phyloP scores from a whole-genome alignment of 2,888 invertebrate species.

The Tenthredo distinguenda region DNA sequence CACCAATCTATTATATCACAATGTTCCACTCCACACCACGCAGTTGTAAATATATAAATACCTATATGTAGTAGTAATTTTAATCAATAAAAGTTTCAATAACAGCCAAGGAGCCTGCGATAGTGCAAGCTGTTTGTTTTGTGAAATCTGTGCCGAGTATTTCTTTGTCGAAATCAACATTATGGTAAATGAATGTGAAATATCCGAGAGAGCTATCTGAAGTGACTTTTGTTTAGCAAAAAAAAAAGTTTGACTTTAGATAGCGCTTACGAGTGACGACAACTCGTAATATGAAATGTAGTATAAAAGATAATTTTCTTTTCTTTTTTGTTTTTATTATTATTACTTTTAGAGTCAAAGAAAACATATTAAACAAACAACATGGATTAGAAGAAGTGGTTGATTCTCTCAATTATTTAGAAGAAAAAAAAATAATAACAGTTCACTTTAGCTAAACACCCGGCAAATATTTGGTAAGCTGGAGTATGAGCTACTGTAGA shows the following conservation, averaged over 20 bases:
- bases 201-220: conserved; percentile 51
- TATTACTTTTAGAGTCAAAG: not conserved
- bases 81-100: conserved; percentile 71
- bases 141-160: conserved; percentile 70
- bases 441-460: conserved; percentile 48
- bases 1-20: conserved; percentile 79
- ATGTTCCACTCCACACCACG: conserved; percentile 78
- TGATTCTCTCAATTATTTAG: conserved; percentile 29
- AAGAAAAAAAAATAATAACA: conserved; percentile 20
- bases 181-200: conserved; percentile 40
- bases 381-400: conserved; percentile 46
- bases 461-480: conserved; percentile 55
- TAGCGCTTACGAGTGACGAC: conserved; percentile 14
- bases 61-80: conserved; percentile 70
- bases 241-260: conserved; percentile 34
- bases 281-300: conserved; percentile 36
- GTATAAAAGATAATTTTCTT: conserved; percentile 19
- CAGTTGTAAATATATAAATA: conserved; percentile 78
- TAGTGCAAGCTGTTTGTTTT: conserved; percentile 46
- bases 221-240: conserved; percentile 7
- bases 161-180: conserved; percentile 58
- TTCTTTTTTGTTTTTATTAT: not conserved
- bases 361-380: conserved; percentile 48
- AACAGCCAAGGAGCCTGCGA: conserved; percentile 72
- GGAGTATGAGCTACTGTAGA: conserved; percentile 53